phyloP scores from a whole-genome alignment of 2,888 invertebrate genomes.

The Pristionchus arcanus region DNA sequence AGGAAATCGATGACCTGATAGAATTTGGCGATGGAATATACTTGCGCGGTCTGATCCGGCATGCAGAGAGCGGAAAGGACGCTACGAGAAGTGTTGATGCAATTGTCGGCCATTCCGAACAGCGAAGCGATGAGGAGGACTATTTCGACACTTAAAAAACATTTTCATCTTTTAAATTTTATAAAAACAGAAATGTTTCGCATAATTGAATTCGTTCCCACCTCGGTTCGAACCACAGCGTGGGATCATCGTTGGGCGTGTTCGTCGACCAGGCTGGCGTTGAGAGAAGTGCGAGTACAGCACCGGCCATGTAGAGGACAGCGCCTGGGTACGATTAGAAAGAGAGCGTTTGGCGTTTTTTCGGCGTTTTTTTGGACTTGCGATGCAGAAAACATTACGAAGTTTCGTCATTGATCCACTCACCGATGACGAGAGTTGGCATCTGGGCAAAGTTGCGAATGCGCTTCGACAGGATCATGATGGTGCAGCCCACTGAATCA shows the following conservation, averaged over 20 bases:
- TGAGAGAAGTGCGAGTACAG: slow-evolving; percentile 11
- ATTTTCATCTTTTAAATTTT: no score
- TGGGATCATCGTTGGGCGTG: slow-evolving; percentile 29
- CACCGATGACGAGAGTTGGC: slow-evolving; percentile 9
- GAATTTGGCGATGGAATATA: slow-evolving; percentile 55
- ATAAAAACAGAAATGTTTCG: no score
- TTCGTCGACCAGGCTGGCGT: slow-evolving; percentile 43
- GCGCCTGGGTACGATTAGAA: neutral
- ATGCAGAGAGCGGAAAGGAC: slow-evolving; percentile 42
- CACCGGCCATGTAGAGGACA: neutral
- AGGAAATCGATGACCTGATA: slow-evolving; percentile 28
- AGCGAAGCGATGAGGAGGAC: slow-evolving; percentile 33
- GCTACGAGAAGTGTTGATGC: slow-evolving; percentile 46
- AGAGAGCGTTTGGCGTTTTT: no score
- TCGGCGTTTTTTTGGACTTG: no score
- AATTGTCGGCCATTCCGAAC: slow-evolving; percentile 52
- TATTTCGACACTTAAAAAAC: neutral
- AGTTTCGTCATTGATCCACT: neutral
- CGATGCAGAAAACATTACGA: no score
- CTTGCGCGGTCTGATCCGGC: slow-evolving; percentile 34
- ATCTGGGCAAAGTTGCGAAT: slow-evolving; percentile 37
- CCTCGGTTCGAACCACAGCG: slow-evolving; percentile 42
- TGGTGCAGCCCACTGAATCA: slow-evolving; percentile 52
- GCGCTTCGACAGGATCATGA: slow-evolving; percentile 5
- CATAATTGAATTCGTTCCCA: neutral